Evolutionary conservation across 2,113 vertebrate species (phyloP).

Genomic region (Probosciger aterrimus): DNA sequence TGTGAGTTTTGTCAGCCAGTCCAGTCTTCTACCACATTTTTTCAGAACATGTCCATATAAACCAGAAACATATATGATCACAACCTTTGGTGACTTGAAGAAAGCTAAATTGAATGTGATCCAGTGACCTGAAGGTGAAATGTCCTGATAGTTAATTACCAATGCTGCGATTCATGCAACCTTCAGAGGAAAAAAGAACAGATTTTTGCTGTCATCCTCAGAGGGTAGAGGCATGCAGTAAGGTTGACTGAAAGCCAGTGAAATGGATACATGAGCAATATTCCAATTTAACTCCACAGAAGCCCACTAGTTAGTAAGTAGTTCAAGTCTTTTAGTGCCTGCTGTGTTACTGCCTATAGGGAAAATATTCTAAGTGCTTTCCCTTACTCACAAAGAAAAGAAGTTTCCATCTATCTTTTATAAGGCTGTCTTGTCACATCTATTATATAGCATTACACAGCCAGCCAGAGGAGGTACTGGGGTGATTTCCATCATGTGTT

Average conservation of each 20-base stretch:
- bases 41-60: background rate
- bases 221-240: background rate
- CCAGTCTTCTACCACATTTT: background rate
- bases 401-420: slow-evolving; percentile 43
- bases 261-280: background rate
- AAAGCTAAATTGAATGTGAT: background rate
- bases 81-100: background rate
- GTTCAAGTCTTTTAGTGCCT: slow-evolving; percentile 15
- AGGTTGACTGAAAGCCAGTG: background rate
- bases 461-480: background rate
- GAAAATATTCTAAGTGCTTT: slow-evolving; percentile 51
- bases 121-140: background rate
- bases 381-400: slow-evolving; percentile 2
- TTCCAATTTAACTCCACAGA: background rate
- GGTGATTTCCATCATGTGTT: background rate
- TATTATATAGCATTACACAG: background rate
- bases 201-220: background rate
- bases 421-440: slow-evolving; percentile 29
- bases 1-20: background rate
- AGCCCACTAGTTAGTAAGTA: slow-evolving; percentile 21
- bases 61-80: background rate
- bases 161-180: background rate
- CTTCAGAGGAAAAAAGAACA: background rate
- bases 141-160: background rate
- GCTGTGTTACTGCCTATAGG: slow-evolving; percentile 45